These are phyloP conservation scores for Margarornis squamiger DNA, from an alignment of 2,797 vertebrate species.

Conservation along the genomic window DNA sequence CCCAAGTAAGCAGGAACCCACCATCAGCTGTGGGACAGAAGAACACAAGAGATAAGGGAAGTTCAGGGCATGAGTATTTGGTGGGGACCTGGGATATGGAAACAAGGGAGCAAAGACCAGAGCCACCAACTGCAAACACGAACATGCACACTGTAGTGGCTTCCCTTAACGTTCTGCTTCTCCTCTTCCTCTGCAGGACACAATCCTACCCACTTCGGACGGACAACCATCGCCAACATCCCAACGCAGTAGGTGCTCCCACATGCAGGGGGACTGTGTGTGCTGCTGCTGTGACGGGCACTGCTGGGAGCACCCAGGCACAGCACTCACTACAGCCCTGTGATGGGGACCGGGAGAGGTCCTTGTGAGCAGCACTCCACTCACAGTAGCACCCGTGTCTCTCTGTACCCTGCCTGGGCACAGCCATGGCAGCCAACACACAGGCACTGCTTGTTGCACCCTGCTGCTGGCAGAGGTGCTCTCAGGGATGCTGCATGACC, in stretches of 20 bases:
- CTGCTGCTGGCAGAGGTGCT: not conserved
- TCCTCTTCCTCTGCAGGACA: constrained; percentile 79
- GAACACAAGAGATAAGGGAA: not conserved
- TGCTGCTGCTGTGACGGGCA: not conserved
- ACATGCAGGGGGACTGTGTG: not conserved
- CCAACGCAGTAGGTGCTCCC: constrained; percentile 85
- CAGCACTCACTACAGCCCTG: rapidly evolving
- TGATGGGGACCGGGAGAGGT: not conserved
- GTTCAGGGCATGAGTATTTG: not conserved
- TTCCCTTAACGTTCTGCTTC: not conserved
- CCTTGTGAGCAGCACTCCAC: not conserved
- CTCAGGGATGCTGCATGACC: not conserved
- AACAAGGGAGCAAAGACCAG: not conserved
- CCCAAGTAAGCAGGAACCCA: not conserved
- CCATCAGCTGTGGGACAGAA: not conserved
- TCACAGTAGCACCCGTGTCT: rapidly evolving
- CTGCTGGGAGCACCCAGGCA: not conserved
- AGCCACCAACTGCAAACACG: not conserved
- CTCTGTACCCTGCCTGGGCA: rapidly evolving
- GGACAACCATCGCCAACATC: constrained; percentile 94
- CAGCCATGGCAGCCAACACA: not conserved
- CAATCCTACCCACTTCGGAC: constrained; percentile 89
- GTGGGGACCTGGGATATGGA: not conserved
- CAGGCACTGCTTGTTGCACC: not conserved
- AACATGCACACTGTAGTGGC: rapidly evolving